Percentiles rank a stretch among this genome's conserved stretches.
These are phyloP conservation scores for Tenrec ecaudatus DNA, from an alignment of 2,113 vertebrate genomes.

Conservation along the genomic window DNA sequence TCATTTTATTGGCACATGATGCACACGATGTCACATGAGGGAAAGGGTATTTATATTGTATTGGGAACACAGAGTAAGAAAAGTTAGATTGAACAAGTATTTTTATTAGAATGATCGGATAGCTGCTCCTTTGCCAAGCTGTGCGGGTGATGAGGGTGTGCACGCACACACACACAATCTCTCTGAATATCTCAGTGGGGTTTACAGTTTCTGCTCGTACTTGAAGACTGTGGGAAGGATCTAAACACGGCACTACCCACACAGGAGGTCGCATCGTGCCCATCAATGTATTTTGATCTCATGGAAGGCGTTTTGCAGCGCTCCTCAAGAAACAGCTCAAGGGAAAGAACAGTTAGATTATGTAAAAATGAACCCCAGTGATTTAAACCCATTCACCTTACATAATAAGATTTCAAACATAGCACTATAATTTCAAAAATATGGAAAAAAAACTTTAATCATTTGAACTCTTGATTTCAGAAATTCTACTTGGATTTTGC, in stretches of 20 bases:
- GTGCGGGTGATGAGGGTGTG: background rate
- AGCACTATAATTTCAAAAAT: slow-evolving; percentile 58
- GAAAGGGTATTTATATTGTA: slow-evolving; percentile 3
- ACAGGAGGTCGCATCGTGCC: slow-evolving; percentile 65
- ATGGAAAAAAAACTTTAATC: slow-evolving; percentile 28
- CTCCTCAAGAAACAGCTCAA: slow-evolving; percentile 75
- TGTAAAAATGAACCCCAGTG: slow-evolving; percentile 67
- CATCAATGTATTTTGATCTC: slow-evolving; percentile 80
- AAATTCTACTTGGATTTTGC: slow-evolving; percentile 26
- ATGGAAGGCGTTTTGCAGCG: slow-evolving; percentile 77
- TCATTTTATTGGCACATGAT: too few relatives aligned
- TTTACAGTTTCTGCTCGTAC: slow-evolving; percentile 56
- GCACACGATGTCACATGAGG: too few relatives aligned
- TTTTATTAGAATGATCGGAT: background rate
- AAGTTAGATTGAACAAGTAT: slow-evolving; percentile 23
- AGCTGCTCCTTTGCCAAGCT: slow-evolving; percentile 17
- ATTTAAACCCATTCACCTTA: slow-evolving; percentile 72
- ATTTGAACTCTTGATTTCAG: background rate
- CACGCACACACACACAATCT: background rate
- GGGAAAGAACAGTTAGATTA: slow-evolving; percentile 74
- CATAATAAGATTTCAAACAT: slow-evolving; percentile 71
- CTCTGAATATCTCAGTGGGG: slow-evolving; percentile 58
- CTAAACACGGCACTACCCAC: slow-evolving; percentile 77
- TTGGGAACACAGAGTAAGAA: slow-evolving; percentile 25
- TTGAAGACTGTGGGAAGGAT: slow-evolving; percentile 73